Evolutionary conservation across 2,797 vertebrate genomes (phyloP), one percentile per base, ranked within the genome.

Genomic region (Lithobates pipiens): DNA sequence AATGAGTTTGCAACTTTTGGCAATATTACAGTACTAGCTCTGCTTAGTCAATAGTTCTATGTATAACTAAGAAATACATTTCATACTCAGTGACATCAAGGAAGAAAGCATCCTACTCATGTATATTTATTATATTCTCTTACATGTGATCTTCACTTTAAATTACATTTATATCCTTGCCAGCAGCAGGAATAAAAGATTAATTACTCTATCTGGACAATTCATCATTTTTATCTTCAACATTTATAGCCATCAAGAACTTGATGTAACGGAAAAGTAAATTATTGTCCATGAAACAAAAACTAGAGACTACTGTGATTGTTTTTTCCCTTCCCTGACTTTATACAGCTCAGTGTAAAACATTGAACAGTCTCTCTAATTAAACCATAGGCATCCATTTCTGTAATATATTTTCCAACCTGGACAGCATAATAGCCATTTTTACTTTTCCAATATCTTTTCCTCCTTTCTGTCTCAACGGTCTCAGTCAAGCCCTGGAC

Each of bases 141-240:
- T 83, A 54, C 42, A 65, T 67, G 23, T 85, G 34, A 73, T 82
- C 54, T 86, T 50, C 75, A 78, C 27, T 67, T 83, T 77, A 78
- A 82, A 86, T 83, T 54, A 65, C 57, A n/a, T 34, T 77, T 73
- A 77, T 77, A 77, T 76, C 67, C 9, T 77, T 68, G 27, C 85
- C 57, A 73, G 44, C 13, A 65, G 79, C 69, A 34, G 46, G 74
- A 78, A 83, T 50, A 79, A 76, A 85, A 80, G 63, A 80, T 80
- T n/a, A 85, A 80, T 80, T 80, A 54, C 75, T 82, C 15, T 34
- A 18, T 61, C 50, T 68, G 57, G 69, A 83, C 70, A 67, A 5
- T 78, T 74, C 63, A 83, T 83, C 80, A 78, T 68, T 83, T 83
- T 83, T 86, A 86, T 77, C 71, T 71, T 57, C 42, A 74, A 61